These are phyloP conservation scores for Saguinus midas DNA, from an alignment of 2,113 vertebrate species.

Conservation along the genomic window DNA sequence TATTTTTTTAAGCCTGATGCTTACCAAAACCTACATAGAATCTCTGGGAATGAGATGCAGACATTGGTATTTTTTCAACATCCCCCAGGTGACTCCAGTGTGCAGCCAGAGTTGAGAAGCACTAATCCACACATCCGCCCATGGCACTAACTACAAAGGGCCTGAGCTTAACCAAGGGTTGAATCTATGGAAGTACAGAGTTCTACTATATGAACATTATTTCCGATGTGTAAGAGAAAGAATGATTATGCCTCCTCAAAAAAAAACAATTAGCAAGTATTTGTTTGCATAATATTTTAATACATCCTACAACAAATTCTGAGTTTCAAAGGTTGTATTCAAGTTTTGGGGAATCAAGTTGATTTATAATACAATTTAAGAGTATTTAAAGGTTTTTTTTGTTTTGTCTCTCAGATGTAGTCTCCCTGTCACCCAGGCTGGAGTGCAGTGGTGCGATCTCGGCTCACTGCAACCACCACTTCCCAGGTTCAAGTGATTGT, in stretches of 20 bases:
- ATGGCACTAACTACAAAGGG: neutral
- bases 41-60: neutral
- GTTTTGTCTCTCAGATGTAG: too few species aligned
- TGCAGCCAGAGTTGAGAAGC: neutral
- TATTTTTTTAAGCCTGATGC: neutral
- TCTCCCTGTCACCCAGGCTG: too few species aligned
- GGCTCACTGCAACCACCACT: too few species aligned
- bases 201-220: neutral
- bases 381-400: neutral
- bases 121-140: neutral
- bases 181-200: neutral
- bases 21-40: neutral
- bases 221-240: neutral
- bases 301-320: neutral
- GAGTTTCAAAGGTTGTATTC: conserved; percentile 29
- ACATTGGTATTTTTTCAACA: neutral
- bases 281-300: neutral
- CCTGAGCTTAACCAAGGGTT: neutral
- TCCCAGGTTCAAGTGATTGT: too few species aligned
- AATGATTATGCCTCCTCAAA: neutral
- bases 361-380: neutral
- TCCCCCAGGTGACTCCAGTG: neutral
- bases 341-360: neutral
- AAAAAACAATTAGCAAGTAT: neutral
- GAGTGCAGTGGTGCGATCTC: too few species aligned